Conservation (phyloP, 1,140 invertebrate genomes). For the Drosophila sturtevanti region DNA sequence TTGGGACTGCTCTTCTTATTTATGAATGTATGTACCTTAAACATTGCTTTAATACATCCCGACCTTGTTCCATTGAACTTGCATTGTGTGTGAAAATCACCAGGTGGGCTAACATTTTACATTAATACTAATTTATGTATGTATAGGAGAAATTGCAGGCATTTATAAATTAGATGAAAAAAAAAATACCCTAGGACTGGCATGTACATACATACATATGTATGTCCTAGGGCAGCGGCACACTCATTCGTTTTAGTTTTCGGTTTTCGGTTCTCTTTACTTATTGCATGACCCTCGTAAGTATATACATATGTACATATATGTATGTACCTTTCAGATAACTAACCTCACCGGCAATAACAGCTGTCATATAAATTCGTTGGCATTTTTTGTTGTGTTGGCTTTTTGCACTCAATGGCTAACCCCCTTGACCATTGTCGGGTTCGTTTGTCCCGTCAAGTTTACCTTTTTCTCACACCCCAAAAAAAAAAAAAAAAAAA, state of each 20-base stretch:
- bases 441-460: background rate
- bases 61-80: background rate
- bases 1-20: too few relatives aligned
- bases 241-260: too few relatives aligned
- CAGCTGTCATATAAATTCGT: constrained; percentile 5
- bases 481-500: background rate
- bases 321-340: background rate
- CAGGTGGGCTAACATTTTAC: background rate
- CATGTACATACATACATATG: too few relatives aligned
- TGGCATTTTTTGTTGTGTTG: constrained; percentile 1
- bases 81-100: background rate
- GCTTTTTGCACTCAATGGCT: constrained; percentile 2
- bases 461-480: constrained; percentile 10
- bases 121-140: too few relatives aligned
- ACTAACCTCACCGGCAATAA: background rate
- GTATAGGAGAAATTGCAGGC: too few relatives aligned
- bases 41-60: too few relatives aligned
- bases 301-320: too few relatives aligned
- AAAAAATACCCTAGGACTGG: too few relatives aligned
- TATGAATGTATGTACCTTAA: too few relatives aligned
- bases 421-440: background rate
- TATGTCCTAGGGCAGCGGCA: too few relatives aligned
- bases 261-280: background rate
- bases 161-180: too few relatives aligned
- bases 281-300: background rate